These are phyloP conservation scores for Agrypnus murinus DNA, from an alignment of 2,888 invertebrate genomes.

Conservation along the genomic window DNA sequence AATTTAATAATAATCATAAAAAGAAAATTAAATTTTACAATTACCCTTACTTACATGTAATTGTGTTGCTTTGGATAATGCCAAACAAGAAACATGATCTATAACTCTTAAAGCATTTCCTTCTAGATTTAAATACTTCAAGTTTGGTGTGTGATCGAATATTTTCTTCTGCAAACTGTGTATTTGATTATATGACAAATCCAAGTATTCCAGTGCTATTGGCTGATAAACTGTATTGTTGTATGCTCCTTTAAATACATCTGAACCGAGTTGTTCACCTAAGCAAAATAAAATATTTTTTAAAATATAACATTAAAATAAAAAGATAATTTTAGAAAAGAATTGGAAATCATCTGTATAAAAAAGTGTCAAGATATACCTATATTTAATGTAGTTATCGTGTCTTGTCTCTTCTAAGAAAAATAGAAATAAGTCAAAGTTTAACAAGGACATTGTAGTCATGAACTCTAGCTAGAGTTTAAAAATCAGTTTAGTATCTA, in stretches of 20 bases:
- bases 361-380: no score
- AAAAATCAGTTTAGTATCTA: constrained; percentile 1
- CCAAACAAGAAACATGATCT: constrained; percentile 76
- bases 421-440: not conserved
- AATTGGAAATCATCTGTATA: no score
- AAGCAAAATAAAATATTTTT: no score
- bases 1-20: no score
- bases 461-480: not conserved
- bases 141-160: constrained; percentile 78
- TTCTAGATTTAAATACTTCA: constrained; percentile 76
- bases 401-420: not conserved
- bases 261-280: constrained; percentile 78
- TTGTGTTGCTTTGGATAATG: constrained; percentile 73
- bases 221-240: constrained; percentile 73
- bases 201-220: constrained; percentile 76
- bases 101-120: constrained; percentile 77
- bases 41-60: constrained; percentile 75
- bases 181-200: constrained; percentile 79
- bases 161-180: constrained; percentile 76
- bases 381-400: no score
- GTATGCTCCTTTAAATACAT: constrained; percentile 81
- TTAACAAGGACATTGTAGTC: not conserved
- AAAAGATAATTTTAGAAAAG: no score
- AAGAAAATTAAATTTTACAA: no score
- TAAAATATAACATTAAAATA: no score